Base-by-base conservation (phyloP, 2,113 vertebrate genomes). In the Hucho hucho region DNA sequence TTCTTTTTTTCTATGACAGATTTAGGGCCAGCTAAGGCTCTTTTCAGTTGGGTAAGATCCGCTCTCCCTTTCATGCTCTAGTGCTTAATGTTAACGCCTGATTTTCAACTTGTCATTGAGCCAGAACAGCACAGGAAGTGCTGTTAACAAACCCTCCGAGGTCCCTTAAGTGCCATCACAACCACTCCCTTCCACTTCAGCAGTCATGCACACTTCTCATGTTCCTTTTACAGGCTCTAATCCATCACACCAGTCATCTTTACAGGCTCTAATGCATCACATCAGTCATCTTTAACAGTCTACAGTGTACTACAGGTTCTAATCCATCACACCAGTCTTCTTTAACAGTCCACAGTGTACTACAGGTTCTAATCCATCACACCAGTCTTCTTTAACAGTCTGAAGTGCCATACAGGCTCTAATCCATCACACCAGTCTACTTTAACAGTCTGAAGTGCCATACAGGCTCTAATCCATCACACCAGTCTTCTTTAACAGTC, bases 111-210 rank as follows among this genome's bases (percentile, higher is more conserved):
- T 3, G 68, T 68, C 46, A 68, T 77, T 6, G 20, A 1, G 53
- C 14, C 28, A 67, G 61, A 69, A 68, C 59, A 74, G 63, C 25
- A 47, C 24, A 72, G 73, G 4, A 66, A 58, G 58, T 28, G 26
- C 28, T 29, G 1, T 66, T 77, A 69, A 82, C 73, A 77, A 81
- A 82, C 79, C 25, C 47, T 59, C n/a, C 9, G 13, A 75, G 58
- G 75, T 64, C 49, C 49, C 73, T 53, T 58, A 13, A 28, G 47
- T 70, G 69, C 26, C 24, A 49, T 24, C 46, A 18, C 24, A 25
- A 28, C 69, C 65, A 53, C 76, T 74, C 75, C 74, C 70, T 73
- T 49, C 68, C 1, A 69, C 65, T 61, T 53, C n/a, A 20, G 53
- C 22, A 76, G 25, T 72, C 67, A 65, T 22, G 53, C 25, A 25